These are phyloP conservation scores for Neuroterus valhalla DNA, from an alignment of 1,140 invertebrate genomes.

Conservation along the genomic window DNA sequence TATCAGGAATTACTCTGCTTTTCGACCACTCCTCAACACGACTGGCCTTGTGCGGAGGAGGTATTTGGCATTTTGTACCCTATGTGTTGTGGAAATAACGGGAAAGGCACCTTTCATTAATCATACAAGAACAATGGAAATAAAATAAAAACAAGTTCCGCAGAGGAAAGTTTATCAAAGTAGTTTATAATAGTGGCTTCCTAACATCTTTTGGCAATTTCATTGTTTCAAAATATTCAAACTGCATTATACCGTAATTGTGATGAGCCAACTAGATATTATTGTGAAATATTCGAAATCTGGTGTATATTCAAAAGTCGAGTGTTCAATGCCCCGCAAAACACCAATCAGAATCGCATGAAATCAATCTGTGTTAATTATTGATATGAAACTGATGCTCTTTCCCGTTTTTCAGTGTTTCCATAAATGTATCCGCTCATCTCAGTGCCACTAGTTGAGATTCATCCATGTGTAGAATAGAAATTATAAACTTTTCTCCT, in stretches of 20 bases:
- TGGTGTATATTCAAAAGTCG: neutral
- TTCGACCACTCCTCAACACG: slow-evolving; percentile 70
- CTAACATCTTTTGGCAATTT: no score
- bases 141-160: slow-evolving; percentile 6
- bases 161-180: neutral
- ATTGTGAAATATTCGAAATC: neutral
- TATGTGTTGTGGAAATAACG: slow-evolving; percentile 38
- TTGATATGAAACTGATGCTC: slow-evolving; percentile 50
- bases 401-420: slow-evolving; percentile 39
- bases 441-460: slow-evolving; percentile 37
- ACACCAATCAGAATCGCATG: no score
- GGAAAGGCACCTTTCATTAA: slow-evolving; percentile 5
- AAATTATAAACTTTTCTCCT: neutral
- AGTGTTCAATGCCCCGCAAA: neutral
- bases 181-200: neutral
- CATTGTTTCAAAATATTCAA: neutral
- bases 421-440: slow-evolving; percentile 37
- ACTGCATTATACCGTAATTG: neutral
- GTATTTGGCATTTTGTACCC: slow-evolving; percentile 52
- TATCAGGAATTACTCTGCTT: slow-evolving; percentile 75
- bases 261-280: slow-evolving; percentile 34
- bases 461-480: slow-evolving; percentile 32
- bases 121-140: neutral
- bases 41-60: slow-evolving; percentile 71
- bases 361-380: neutral